Conservation (phyloP, 2,888 invertebrate genomes). For the Thymelicus sylvestris region DNA sequence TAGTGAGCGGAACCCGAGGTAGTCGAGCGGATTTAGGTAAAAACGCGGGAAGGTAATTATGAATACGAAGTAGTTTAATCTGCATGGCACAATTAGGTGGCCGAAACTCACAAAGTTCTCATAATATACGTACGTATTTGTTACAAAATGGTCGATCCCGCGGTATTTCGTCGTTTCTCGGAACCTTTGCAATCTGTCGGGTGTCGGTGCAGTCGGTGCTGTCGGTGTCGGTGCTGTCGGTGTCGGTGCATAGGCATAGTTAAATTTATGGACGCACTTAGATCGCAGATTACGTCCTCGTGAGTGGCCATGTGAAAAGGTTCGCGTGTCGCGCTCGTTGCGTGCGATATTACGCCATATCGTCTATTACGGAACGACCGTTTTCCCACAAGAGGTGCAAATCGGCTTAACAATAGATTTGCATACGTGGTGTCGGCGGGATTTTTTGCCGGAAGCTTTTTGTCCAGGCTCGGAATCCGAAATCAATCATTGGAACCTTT, state of each 20-base stretch:
- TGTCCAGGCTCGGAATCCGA: conserved; percentile 45
- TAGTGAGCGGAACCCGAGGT: not conserved
- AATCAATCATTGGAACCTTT: conserved; percentile 46
- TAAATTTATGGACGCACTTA: conserved; percentile 45
- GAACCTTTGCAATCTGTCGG: conserved; percentile 13
- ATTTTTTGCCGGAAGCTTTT: conserved; percentile 49
- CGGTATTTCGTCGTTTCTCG: conserved; percentile 22
- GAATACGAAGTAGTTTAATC: conserved; percentile 12
- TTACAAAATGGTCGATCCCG: conserved; percentile 10
- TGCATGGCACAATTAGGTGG: conserved; percentile 8
- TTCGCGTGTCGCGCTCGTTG: conserved; percentile 25
- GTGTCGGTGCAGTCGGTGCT: too few relatives aligned
- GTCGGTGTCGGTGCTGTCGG: not conserved
- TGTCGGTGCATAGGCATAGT: conserved; percentile 38
- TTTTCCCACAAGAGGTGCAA: conserved; percentile 9
- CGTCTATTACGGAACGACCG: not conserved
- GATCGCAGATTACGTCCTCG: conserved; percentile 42
- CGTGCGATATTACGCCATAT: conserved; percentile 32
- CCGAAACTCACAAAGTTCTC: not conserved
- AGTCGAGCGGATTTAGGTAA: not conserved
- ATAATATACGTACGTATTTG: too few relatives aligned
- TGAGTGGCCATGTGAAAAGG: conserved; percentile 33
- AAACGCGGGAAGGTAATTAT: conserved; percentile 1
- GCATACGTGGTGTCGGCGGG: conserved; percentile 47
- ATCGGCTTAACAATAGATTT: conserved; percentile 47